Evolutionary conservation across 2,888 invertebrate genomes (phyloP).

Genomic region (Laothoe populi): DNA sequence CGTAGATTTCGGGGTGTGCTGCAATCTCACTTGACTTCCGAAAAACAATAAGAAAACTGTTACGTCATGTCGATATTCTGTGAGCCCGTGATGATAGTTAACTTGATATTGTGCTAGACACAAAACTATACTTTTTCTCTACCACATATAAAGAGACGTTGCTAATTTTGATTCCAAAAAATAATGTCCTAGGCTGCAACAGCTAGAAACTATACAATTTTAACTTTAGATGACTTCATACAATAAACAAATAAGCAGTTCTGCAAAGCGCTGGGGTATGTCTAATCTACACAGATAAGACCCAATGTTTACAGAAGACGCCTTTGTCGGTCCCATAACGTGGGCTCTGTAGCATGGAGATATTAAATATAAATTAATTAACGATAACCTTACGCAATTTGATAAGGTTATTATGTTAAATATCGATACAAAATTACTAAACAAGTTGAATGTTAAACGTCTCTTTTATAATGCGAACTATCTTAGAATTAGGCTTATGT

Average conservation of each 20-base stretch:
- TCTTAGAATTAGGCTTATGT: no score
- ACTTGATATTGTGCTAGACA: no score
- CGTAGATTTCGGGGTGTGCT: no score
- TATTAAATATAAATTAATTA: slow-evolving; percentile 13
- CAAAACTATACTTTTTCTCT: no score
- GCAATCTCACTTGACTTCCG: no score
- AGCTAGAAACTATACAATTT: background rate
- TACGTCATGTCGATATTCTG: no score
- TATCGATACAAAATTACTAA: background rate
- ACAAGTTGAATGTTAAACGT: background rate
- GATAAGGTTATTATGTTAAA: background rate
- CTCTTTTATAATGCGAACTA: no score
- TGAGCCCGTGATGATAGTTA: no score
- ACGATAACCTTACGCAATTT: slow-evolving; percentile 6
- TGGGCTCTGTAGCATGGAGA: background rate
- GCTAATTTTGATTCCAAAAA: no score
- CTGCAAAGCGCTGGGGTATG: background rate
- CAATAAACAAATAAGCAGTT: slow-evolving; percentile 6
- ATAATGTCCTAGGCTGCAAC: no score
- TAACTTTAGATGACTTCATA: background rate
- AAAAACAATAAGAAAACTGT: no score
- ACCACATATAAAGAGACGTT: no score
- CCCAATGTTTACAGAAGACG: background rate
- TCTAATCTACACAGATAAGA: slow-evolving; percentile 2
- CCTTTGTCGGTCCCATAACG: slow-evolving; percentile 12